These are phyloP conservation scores for Thymelicus lineola DNA, from an alignment of 2,888 invertebrate species.

Conservation along the genomic window DNA sequence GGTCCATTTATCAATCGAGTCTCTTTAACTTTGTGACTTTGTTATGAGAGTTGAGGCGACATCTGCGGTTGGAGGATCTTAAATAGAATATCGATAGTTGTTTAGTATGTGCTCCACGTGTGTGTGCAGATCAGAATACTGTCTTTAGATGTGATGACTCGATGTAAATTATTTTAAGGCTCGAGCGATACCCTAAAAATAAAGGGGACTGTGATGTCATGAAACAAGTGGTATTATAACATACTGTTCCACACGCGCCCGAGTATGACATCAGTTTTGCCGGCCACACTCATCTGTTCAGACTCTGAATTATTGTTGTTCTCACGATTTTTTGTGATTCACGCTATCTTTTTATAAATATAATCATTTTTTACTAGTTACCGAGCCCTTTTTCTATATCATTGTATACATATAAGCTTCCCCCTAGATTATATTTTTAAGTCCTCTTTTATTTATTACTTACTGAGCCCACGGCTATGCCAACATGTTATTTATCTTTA, in stretches of 20 bases:
- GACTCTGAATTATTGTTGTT: slow-evolving; percentile 66
- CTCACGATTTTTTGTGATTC: slow-evolving; percentile 49
- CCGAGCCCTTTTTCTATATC: slow-evolving; percentile 12
- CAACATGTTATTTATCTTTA: too few relatives aligned
- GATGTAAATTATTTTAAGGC: slow-evolving; percentile 71
- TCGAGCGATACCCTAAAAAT: slow-evolving; percentile 73
- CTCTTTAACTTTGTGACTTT: slow-evolving; percentile 13
- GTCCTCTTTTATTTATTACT: too few relatives aligned
- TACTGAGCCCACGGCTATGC: too few relatives aligned
- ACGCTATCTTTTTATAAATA: slow-evolving; percentile 34
- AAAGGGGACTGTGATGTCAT: slow-evolving; percentile 80
- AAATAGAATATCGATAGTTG: slow-evolving; percentile 28
- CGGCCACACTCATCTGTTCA: slow-evolving; percentile 66
- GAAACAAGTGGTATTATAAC: slow-evolving; percentile 68
- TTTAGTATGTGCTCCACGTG: slow-evolving; percentile 26
- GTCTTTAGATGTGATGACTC: slow-evolving; percentile 35
- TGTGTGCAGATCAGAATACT: slow-evolving; percentile 31
- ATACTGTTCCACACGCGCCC: slow-evolving; percentile 70
- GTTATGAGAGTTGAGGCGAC: slow-evolving; percentile 12
- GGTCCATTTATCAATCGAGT: slow-evolving; percentile 7
- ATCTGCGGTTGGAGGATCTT: slow-evolving; percentile 7
- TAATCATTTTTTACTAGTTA: slow-evolving; percentile 27
- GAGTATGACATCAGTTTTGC: slow-evolving; percentile 77
- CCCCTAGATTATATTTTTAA: too few relatives aligned
- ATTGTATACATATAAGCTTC: background rate